Conservation (phyloP, 2,113 vertebrate species). For the Bubo blakistoni region DNA sequence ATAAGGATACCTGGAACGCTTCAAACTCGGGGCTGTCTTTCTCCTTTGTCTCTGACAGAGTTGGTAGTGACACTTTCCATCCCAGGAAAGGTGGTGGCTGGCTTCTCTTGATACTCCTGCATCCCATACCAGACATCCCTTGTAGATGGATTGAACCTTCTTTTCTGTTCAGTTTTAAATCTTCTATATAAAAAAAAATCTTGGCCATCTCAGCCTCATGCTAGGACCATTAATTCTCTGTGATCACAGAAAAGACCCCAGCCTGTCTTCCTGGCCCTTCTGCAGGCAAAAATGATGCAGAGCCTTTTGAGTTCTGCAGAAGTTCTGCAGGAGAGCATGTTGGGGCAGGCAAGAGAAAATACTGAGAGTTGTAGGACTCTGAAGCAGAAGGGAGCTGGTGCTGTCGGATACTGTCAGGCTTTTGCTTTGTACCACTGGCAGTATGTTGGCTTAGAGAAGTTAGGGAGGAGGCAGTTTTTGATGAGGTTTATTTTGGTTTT, state of each 20-base stretch:
- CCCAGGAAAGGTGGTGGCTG: background rate
- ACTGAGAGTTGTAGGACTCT: background rate
- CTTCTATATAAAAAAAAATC: background rate
- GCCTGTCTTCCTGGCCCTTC: background rate
- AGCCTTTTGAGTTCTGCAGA: background rate
- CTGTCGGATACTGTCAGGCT: fast-evolving
- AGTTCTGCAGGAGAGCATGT: background rate
- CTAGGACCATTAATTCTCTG: background rate
- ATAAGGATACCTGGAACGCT: background rate
- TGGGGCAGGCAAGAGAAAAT: background rate
- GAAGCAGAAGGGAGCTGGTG: background rate
- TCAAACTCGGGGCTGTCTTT: background rate
- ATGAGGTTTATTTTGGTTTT: background rate
- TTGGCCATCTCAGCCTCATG: background rate
- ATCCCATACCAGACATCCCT: background rate
- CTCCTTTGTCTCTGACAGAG: background rate
- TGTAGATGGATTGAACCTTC: background rate
- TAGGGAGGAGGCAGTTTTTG: background rate
- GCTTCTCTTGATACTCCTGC: background rate
- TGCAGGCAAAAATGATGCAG: background rate
- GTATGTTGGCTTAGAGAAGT: background rate
- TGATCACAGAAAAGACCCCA: background rate
- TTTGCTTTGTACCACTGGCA: background rate
- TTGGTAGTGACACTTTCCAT: background rate
- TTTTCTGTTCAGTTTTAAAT: background rate